phyloP scores from a whole-genome alignment of 2,113 vertebrate genomes.

The Pseudorasbora parva region DNA sequence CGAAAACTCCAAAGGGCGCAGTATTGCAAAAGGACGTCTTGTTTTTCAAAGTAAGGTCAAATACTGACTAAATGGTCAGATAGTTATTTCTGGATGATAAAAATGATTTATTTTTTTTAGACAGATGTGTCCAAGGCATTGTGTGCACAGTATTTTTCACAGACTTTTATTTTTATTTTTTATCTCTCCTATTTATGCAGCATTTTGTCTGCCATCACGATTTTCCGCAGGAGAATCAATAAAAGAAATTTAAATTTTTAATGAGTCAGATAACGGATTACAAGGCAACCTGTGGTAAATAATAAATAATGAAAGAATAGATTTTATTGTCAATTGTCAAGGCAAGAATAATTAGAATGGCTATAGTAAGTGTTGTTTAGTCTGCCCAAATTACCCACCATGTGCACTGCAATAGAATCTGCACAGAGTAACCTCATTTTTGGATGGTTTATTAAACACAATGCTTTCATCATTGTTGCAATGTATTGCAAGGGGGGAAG shows the following conservation, averaged over 20 bases:
- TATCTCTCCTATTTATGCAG: constrained; percentile 38
- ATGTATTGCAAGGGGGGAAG: not conserved
- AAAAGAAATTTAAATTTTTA: constrained; percentile 60
- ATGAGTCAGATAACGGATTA: constrained; percentile 68
- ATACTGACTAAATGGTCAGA: constrained; percentile 10
- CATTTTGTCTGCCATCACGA: constrained; percentile 28
- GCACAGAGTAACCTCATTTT: constrained; percentile 55
- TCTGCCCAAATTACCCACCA: constrained; percentile 45
- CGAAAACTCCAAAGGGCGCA: constrained; percentile 82
- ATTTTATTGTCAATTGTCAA: constrained; percentile 63
- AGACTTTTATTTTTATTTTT: no score
- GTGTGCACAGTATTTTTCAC: constrained; percentile 9
- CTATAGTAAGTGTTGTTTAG: constrained; percentile 67
- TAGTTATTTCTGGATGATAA: not conserved
- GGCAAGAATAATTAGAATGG: constrained; percentile 74
- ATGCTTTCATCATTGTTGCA: constrained; percentile 38
- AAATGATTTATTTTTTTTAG: not conserved
- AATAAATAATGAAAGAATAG: constrained; percentile 67
- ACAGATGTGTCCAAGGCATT: not conserved
- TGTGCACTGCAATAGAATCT: constrained; percentile 50
- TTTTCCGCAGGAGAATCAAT: constrained; percentile 55
- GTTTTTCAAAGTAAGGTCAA: constrained; percentile 81
- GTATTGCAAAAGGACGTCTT: constrained; percentile 82
- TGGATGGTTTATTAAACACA: constrained; percentile 42
- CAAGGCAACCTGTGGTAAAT: constrained; percentile 59